Evolutionary conservation across 1,140 invertebrate species (phyloP), one percentile per base, ranked within the genome.

Genomic region (Procambarus virginalis): DNA sequence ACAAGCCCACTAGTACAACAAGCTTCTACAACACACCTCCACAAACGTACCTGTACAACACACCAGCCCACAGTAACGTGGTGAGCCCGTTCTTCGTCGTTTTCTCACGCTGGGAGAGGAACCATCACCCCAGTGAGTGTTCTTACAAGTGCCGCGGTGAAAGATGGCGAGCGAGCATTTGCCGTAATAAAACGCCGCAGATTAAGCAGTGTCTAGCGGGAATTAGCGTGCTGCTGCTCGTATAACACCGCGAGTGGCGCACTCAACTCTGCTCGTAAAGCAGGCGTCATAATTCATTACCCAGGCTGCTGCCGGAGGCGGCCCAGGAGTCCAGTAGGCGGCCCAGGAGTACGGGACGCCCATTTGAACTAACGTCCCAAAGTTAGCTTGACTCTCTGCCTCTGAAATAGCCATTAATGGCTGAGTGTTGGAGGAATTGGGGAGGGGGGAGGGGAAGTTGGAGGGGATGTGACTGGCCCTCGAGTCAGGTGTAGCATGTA

Each of bases 171-270:
- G 60, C 60, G 6, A 55, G 51, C 51, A 68, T 68, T 17, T 17
- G 4, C 60, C 1, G 60, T n/a, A 5, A 68, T 68, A 68, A 68
- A 68, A 68, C 14, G 10, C 60, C 4, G 4, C 60, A 68, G 60
- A 68, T 68, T 68, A 68, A 68, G 60, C 20, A 68, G 60, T 68
- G 4, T 68, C 60, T 68, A 17, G 60, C 60, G 20, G 60, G 60
- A 68, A 68, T 68, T 68, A 68, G 60, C 60, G 60, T 68, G 14
- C 60, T 68, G 60, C 60, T 68, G 60, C 60, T 68, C 60, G 60
- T 68, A 68, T 68, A 68, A 4, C 60, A 68, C 14, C 60, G 14
- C 60, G 0, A 68, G 60, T 68, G 60, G 60, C 60, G 60, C 60
- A 14, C 60, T 68, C 60, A 68, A 68, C 60, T 68, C 20, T 17